A percentile compares a stretch with the other conserved stretches of the same genome.
These are phyloP conservation scores for Gonioctena quinquepunctata DNA, from an alignment of 1,140 invertebrate genomes.

Conservation along the genomic window DNA sequence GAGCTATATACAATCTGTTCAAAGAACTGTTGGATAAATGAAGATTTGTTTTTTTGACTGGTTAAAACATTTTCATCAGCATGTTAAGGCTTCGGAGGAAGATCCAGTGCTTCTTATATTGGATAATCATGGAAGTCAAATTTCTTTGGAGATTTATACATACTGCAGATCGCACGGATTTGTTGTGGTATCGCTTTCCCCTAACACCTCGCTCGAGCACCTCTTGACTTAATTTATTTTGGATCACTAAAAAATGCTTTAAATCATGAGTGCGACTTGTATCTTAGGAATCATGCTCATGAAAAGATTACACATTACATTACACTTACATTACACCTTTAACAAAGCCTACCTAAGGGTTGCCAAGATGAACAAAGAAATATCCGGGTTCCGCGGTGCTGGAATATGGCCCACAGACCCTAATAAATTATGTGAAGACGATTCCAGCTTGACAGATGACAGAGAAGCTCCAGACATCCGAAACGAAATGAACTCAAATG, in stretches of 20 bases:
- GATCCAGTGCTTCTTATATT: slow-evolving; percentile 40
- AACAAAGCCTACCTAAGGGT: slow-evolving; percentile 14
- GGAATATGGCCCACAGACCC: neutral
- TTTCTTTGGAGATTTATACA: slow-evolving; percentile 28
- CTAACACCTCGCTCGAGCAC: slow-evolving; percentile 45
- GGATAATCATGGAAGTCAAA: slow-evolving; percentile 42
- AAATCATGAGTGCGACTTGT: slow-evolving; percentile 34
- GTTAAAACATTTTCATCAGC: slow-evolving; percentile 18
- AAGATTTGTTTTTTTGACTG: slow-evolving; percentile 26
- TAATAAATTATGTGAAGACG: neutral
- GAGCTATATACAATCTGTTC: slow-evolving; percentile 41
- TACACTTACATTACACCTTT: slow-evolving; percentile 28
- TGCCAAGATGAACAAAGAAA: slow-evolving; percentile 32
- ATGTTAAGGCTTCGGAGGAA: slow-evolving; percentile 35
- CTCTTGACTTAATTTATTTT: slow-evolving; percentile 48
- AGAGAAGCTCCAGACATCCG: too few species aligned
- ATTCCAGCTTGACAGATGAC: too few species aligned
- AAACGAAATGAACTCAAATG: too few species aligned
- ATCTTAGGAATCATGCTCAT: slow-evolving; percentile 27
- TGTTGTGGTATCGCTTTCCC: slow-evolving; percentile 29
- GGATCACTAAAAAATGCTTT: slow-evolving; percentile 41
- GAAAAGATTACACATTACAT: slow-evolving; percentile 36
- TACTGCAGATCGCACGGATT: slow-evolving; percentile 40
- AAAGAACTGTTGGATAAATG: slow-evolving; percentile 48
- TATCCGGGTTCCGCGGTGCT: neutral